Conservation (phyloP, 2,888 invertebrate genomes). For the Deilephila porcellus region DNA sequence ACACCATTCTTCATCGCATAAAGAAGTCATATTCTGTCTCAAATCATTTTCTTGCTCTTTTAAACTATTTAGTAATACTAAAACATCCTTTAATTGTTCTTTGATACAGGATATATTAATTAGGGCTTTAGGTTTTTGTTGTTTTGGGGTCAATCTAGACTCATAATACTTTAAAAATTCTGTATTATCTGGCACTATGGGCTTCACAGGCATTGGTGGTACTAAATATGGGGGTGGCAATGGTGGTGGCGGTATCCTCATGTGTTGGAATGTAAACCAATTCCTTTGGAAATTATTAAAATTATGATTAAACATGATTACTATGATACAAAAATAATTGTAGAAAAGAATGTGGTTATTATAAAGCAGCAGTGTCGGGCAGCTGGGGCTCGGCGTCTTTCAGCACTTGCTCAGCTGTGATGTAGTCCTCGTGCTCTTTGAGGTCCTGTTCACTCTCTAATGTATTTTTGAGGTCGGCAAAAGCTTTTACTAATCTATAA, state of each 20-base stretch:
- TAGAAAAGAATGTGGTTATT: constrained; percentile 53
- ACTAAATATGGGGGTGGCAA: constrained; percentile 51
- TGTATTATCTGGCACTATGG: constrained; percentile 50
- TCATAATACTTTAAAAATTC: constrained; percentile 63
- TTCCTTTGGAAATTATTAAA: constrained; percentile 64
- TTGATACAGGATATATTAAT: constrained; percentile 55
- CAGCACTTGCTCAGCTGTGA: constrained; percentile 87
- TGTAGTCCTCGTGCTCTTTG: constrained; percentile 89
- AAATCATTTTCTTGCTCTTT: constrained; percentile 70
- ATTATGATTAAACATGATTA: constrained; percentile 76
- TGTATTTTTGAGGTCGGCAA: constrained; percentile 89
- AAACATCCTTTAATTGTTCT: constrained; percentile 52
- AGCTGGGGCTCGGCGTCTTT: constrained; percentile 87
- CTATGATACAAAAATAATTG: constrained; percentile 54
- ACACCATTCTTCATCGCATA: constrained; percentile 84
- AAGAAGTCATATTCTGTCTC: constrained; percentile 65
- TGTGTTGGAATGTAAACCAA: constrained; percentile 73
- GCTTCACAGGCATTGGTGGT: constrained; percentile 44
- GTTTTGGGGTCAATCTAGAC: constrained; percentile 34
- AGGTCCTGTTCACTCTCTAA: constrained; percentile 91
- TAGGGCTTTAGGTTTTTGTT: constrained; percentile 33
- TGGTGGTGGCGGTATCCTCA: constrained; percentile 55
- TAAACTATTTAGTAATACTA: constrained; percentile 52
- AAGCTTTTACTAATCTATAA: constrained; percentile 88
- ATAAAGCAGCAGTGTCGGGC: constrained; percentile 64